Conservation (phyloP, 2,113 vertebrate genomes). For the Hippoglossus stenolepis region DNA sequence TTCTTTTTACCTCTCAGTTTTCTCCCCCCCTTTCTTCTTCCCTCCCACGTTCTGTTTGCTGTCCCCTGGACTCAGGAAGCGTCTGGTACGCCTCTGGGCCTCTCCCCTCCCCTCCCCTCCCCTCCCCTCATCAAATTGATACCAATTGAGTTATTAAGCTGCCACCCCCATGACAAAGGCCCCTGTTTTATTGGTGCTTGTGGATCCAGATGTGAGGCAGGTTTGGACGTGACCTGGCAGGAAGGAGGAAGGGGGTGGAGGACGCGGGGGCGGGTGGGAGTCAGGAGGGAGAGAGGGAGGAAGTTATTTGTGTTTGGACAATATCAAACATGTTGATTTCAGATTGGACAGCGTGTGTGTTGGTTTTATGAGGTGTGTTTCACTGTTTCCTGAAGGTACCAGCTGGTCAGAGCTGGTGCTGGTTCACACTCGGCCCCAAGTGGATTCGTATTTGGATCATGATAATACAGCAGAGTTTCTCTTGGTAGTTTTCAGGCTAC, state of each 20-base stretch:
- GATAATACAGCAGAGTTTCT: not conserved
- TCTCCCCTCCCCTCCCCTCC: conserved; percentile 9
- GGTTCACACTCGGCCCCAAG: not conserved
- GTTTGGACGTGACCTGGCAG: conserved; percentile 64
- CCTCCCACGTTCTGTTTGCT: not conserved
- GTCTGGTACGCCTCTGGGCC: conserved; percentile 39
- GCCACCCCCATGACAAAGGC: conserved; percentile 48
- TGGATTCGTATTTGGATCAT: not conserved
- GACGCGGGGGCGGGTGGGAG: not conserved
- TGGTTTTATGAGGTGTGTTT: not conserved
- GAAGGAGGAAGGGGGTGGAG: conserved; percentile 25
- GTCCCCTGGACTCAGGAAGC: conserved; percentile 35
- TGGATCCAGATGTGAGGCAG: conserved; percentile 66
- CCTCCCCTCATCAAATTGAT: conserved; percentile 50
- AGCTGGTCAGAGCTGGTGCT: not conserved
- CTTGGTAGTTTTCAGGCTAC: not conserved
- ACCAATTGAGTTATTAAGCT: conserved; percentile 66
- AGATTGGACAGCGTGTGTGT: not conserved
- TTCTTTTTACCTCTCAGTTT: not conserved
- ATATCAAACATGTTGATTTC: conserved; percentile 27
- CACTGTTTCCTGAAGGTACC: not conserved
- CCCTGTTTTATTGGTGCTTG: conserved; percentile 55
- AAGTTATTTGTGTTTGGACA: not conserved
- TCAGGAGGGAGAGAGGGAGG: not conserved
- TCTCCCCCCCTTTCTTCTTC: not conserved